These are phyloP conservation scores for Xenops minutus DNA, from an alignment of 2,797 vertebrate genomes.

Conservation along the genomic window DNA sequence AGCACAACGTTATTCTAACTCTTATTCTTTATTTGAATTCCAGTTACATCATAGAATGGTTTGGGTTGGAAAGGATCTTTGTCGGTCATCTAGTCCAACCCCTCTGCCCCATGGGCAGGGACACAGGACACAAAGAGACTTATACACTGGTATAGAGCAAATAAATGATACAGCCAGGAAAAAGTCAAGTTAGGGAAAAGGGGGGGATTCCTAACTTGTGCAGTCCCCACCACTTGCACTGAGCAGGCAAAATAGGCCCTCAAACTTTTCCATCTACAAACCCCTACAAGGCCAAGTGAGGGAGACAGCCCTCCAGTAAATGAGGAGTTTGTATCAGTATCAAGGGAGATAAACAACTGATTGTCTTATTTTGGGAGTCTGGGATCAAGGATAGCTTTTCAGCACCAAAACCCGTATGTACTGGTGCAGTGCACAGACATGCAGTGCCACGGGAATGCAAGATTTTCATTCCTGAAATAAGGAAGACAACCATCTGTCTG, in stretches of 20 bases:
- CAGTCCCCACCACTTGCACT: neutral
- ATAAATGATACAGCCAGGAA: neutral
- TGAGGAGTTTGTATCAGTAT: neutral
- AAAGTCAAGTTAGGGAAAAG: neutral
- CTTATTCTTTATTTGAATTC: neutral
- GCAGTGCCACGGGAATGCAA: neutral
- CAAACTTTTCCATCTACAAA: neutral
- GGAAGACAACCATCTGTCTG: neutral
- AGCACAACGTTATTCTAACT: neutral
- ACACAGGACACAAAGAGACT: neutral
- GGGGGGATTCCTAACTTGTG: neutral
- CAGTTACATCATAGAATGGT: neutral
- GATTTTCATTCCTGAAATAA: neutral
- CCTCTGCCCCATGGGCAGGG: neutral
- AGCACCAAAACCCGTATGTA: neutral
- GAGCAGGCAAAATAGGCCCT: neutral
- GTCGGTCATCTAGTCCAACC: neutral
- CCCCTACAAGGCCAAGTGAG: accelerated
- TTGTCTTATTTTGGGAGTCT: neutral
- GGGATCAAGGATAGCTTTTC: neutral
- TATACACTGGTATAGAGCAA: neutral
- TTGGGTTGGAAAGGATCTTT: neutral
- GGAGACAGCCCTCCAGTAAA: neutral
- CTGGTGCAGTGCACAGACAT: neutral
- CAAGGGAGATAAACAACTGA: neutral